Evolutionary conservation across 2,113 vertebrate species (phyloP), one percentile per base, ranked within the genome.

Genomic region (Mormoops blainvillei): DNA sequence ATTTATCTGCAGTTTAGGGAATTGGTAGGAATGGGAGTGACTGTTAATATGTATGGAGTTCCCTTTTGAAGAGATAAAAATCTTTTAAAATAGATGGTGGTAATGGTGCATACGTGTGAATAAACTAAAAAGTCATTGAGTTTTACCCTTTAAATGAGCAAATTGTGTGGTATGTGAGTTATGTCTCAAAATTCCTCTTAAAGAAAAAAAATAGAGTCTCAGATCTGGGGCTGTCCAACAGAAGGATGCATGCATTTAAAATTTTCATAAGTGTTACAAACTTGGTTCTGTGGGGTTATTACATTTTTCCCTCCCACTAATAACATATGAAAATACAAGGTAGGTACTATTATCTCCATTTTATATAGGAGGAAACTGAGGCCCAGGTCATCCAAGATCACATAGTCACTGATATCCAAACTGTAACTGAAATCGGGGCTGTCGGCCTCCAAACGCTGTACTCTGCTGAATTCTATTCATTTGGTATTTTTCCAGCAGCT

Each of bases 11-110:
- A 43, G 43, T 45, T 43, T 50, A 61, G 76, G 11, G 77, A 73
- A 89, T 48, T 45, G 76, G 65, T 54, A 81, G 76, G 28, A 88
- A 50, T 19, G 41, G 13, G 43, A 73, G 11, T 86, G 70, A 83
- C 36, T 74, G 2, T 24, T 71, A 54, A 68, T 33, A 56, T 26
- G 28, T 52, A 78, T 56, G 56, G 65, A 89, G 43, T 83, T 92
- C 56, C 38, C 73, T 87, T 61, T 0, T 2, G 12, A 14, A 5
- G 24, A 50, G 31, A 84, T 22, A 50, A 58, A 88, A 86, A n/a
- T 77, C 36, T 89, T 95, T 85, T 63, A 81, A 76, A 94, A 92
- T 71, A n/a, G 45, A 76, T 48, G 71, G n/a, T 91, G 38, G 22
- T 61, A 36, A 80, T 81, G 18, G 18, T 74, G 63, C 4, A 43